Percentiles rank a stretch among this genome's conserved stretches.
Conservation (phyloP, 30 jellyfish, hydroid and myxozoan species). For the Rhopilema esculentum region DNA sequence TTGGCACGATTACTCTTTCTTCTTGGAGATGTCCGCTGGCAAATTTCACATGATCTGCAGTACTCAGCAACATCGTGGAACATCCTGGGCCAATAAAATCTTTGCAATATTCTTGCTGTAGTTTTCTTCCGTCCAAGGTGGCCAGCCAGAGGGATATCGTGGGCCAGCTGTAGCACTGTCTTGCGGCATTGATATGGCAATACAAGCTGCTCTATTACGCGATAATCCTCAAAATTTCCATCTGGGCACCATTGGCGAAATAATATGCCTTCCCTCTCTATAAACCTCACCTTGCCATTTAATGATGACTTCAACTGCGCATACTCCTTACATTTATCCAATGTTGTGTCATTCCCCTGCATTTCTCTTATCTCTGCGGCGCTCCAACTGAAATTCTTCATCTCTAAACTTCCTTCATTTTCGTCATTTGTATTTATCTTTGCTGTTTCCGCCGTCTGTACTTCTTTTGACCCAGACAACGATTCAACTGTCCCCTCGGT, state of each 20-base stretch:
- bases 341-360: too few species aligned
- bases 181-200: conserved; percentile 2
- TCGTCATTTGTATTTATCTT: too few species aligned
- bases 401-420: too few species aligned
- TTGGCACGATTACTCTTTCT: conserved; percentile 1
- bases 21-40: conserved; percentile 33
- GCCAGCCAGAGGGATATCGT: conserved; percentile 33
- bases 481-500: too few species aligned
- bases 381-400: too few species aligned
- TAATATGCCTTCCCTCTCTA: not conserved
- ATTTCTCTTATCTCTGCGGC: too few species aligned
- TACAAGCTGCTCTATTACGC: conserved; percentile 21
- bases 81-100: conserved; percentile 52
- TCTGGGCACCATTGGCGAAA: not conserved
- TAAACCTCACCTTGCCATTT: too few species aligned
- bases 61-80: conserved; percentile 11
- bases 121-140: conserved; percentile 59
- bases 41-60: conserved; percentile 10
- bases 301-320: too few species aligned
- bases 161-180: conserved; percentile 23
- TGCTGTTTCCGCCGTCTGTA: too few species aligned
- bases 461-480: too few species aligned
- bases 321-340: too few species aligned
- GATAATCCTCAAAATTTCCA: not conserved
- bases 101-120: not conserved